Percentiles rank a stretch among this genome's conserved stretches.
phyloP scores from a whole-genome alignment of 2,797 vertebrate species.

The Apogon hyalosoma region DNA sequence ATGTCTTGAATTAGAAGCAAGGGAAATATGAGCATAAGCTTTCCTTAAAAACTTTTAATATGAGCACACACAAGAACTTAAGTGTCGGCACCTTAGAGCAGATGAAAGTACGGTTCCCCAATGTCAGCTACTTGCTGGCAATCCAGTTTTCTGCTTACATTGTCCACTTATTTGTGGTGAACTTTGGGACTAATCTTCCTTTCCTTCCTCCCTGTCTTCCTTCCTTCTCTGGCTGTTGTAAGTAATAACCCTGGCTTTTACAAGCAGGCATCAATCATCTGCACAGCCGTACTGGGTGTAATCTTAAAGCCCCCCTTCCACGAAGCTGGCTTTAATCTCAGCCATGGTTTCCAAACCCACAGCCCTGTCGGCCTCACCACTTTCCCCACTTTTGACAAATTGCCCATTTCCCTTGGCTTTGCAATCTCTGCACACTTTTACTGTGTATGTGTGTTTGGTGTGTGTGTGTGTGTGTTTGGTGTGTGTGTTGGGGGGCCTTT shows the following conservation, averaged over 20 bases:
- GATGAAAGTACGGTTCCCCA: slow-evolving; percentile 35
- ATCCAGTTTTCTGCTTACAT: slow-evolving; percentile 54
- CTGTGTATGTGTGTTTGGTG: slow-evolving; percentile 33
- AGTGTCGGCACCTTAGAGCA: background rate
- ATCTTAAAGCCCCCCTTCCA: slow-evolving; percentile 79
- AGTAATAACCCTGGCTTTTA: slow-evolving; percentile 82
- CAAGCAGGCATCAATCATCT: slow-evolving; percentile 83
- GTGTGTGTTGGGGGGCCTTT: background rate
- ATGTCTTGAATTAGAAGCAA: slow-evolving; percentile 4
- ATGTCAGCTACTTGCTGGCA: slow-evolving; percentile 38
- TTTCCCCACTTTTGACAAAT: slow-evolving; percentile 80
- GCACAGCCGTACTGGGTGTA: slow-evolving; percentile 75
- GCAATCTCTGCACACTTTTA: slow-evolving; percentile 67
- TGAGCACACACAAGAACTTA: slow-evolving; percentile 1
- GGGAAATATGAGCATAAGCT: slow-evolving; percentile 10
- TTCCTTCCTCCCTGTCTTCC: slow-evolving; percentile 36
- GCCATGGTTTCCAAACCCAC: slow-evolving; percentile 75
- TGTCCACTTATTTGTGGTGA: slow-evolving; percentile 74
- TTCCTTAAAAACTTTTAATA: slow-evolving; percentile 19
- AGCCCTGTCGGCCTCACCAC: slow-evolving; percentile 70
- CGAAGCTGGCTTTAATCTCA: slow-evolving; percentile 80
- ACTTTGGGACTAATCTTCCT: slow-evolving; percentile 74
- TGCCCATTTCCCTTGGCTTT: slow-evolving; percentile 77
- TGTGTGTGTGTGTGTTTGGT: slow-evolving; percentile 11
- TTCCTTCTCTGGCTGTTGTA: slow-evolving; percentile 61